phyloP scores from a whole-genome alignment of 2,113 vertebrate species.

The Percina caprodes region DNA sequence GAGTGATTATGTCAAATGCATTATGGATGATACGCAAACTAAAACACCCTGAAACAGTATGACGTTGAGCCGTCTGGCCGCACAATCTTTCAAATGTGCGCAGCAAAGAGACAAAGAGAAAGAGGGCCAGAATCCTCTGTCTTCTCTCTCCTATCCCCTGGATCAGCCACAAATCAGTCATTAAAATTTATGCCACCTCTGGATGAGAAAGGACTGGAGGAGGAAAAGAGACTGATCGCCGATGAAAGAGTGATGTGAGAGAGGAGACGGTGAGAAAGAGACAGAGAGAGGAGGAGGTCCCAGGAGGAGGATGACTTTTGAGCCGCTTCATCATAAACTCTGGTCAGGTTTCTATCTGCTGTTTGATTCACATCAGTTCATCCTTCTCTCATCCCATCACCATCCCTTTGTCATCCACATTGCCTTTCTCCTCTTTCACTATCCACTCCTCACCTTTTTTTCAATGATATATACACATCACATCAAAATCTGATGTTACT shows the following conservation, averaged over 20 bases:
- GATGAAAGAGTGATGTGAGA: slow-evolving; percentile 41
- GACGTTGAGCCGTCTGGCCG: slow-evolving; percentile 7
- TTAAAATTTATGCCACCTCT: slow-evolving; percentile 57
- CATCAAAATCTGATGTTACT: slow-evolving; percentile 18
- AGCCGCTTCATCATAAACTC: slow-evolving; percentile 54
- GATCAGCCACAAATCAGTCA: slow-evolving; percentile 54
- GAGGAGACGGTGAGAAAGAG: slow-evolving; percentile 33
- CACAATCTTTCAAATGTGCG: not conserved
- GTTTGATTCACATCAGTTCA: slow-evolving; percentile 28
- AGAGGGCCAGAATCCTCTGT: slow-evolving; percentile 23
- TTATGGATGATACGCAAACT: slow-evolving; percentile 42
- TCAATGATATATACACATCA: slow-evolving; percentile 5
- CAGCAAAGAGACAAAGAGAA: slow-evolving; percentile 8
- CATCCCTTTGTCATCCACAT: slow-evolving; percentile 12
- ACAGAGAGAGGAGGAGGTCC: slow-evolving; percentile 21
- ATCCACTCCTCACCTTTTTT: not conserved
- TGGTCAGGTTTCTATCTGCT: slow-evolving; percentile 26
- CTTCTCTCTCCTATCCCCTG: slow-evolving; percentile 6
- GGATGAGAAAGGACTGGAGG: slow-evolving; percentile 23
- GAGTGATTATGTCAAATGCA: slow-evolving; percentile 41
- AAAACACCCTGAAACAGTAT: slow-evolving; percentile 13
- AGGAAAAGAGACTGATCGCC: slow-evolving; percentile 19
- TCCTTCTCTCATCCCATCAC: not conserved
- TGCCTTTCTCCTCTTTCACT: slow-evolving; percentile 13
- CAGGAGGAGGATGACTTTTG: slow-evolving; percentile 49